These are phyloP conservation scores for Anoplius nigerrimus DNA, from an alignment of 2,888 invertebrate genomes.

Conservation along the genomic window DNA sequence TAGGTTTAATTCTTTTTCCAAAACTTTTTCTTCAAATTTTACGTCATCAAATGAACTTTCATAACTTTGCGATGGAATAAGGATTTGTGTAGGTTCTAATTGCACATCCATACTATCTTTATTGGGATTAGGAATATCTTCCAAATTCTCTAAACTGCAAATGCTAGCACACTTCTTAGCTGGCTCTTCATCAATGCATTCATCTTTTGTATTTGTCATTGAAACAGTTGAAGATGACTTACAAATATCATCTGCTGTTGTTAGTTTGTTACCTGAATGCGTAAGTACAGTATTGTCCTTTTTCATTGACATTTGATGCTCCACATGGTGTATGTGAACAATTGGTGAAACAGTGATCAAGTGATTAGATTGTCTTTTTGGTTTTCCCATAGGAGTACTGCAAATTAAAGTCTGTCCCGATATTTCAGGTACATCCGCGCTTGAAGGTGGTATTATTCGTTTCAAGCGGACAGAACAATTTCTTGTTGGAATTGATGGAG, in stretches of 20 bases:
- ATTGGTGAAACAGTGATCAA: slow-evolving; percentile 53
- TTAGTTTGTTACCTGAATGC: too few relatives aligned
- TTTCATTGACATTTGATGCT: background rate
- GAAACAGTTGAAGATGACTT: too few relatives aligned
- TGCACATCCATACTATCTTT: background rate
- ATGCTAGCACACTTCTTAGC: too few relatives aligned
- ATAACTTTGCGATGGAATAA: background rate
- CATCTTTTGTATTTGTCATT: too few relatives aligned
- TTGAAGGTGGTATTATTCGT: slow-evolving; percentile 5
- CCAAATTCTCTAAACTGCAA: too few relatives aligned
- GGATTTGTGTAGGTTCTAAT: background rate
- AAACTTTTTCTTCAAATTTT: background rate
- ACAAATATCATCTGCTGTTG: too few relatives aligned
- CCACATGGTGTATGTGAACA: background rate
- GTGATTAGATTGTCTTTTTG: slow-evolving; percentile 4
- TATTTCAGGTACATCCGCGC: background rate
- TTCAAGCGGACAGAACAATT: slow-evolving; percentile 15
- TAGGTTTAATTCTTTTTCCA: background rate
- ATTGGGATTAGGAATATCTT: background rate
- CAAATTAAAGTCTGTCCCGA: slow-evolving; percentile 30
- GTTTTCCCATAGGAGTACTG: slow-evolving; percentile 51
- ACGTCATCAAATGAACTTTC: background rate
- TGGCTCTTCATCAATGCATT: background rate
- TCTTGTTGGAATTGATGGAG: background rate
- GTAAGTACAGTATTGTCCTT: background rate